Evolutionary conservation across 2,888 invertebrate species (phyloP).

Genomic region (Gymnosoma rotundatum): DNA sequence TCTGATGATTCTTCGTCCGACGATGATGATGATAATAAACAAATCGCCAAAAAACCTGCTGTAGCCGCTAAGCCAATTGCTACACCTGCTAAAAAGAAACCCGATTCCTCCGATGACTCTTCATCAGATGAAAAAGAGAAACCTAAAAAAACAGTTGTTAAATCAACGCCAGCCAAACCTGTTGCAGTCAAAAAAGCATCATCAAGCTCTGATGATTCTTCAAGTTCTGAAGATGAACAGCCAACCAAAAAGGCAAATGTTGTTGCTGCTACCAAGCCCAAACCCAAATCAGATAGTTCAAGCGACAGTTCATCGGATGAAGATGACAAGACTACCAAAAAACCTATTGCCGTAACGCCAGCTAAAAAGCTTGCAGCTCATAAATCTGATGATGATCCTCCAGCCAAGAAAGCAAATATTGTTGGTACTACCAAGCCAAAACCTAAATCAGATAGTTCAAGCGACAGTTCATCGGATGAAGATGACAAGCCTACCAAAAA

Average conservation of each 20-base stretch:
- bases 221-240: no score
- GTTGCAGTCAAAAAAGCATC: conserved; percentile 77
- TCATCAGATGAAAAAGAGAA: conserved; percentile 78
- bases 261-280: conserved; percentile 40
- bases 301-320: no score
- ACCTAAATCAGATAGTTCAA: conserved; percentile 60
- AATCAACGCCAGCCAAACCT: conserved; percentile 68
- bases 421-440: conserved; percentile 49
- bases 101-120: conserved; percentile 82
- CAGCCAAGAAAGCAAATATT: conserved; percentile 72
- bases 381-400: conserved; percentile 74
- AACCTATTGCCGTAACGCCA: conserved; percentile 72
- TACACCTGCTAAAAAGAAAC: conserved; percentile 77
- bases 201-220: conserved; percentile 68
- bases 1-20: conserved; percentile 82
- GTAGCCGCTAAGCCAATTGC: conserved; percentile 71
- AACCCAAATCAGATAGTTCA: conserved; percentile 65
- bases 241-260: conserved; percentile 73
- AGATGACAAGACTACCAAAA: conserved; percentile 58
- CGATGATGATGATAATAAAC: conserved; percentile 81
- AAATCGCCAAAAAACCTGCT: conserved; percentile 73
- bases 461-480: conserved; percentile 65
- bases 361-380: conserved; percentile 73
- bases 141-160: conserved; percentile 73
- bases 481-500: conserved; percentile 62